Base-by-base conservation (phyloP, 2,888 invertebrate species). In the Xylota segnis region DNA sequence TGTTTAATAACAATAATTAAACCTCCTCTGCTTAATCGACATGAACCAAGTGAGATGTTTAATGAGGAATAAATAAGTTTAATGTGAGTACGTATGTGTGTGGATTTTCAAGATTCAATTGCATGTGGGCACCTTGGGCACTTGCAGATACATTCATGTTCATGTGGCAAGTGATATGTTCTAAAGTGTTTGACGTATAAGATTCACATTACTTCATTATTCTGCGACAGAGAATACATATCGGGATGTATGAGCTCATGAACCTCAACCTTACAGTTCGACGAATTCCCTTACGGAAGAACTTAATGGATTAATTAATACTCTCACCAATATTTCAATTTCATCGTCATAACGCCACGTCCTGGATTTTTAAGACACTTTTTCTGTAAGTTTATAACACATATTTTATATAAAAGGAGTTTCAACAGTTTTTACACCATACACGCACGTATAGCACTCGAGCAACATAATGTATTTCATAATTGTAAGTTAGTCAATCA, bases 41-140 rank as follows among this genome's bases (percentile, higher is more conserved):
- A 5, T 18, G 18, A 45, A 45, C 32, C 10, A 37, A 16, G 58
- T 34, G 52, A 70, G 29, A n/a, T 54, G 54, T 18, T 37, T 56
- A 56, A 29, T 29, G 34, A 56, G 56, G 3, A 27, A 27, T 12
- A 27, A 29, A 66, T 7, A 40, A 52, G 7, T 50, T 66, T 23
- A 3, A 6, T 18, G 32, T 56, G 32, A 32, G 4, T 23, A 23
- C 23, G 23, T n/a, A 56, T n/a, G 10, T 27, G 16, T n/a, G 10
- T 27, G 16, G 6, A 32, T 32, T 56, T 56, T 34, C 0, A 7
- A 56, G 34, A 16, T 50, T 23, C 50, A 18, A 50, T 50, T 50
- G 40, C 40, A 34, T n/a, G 23, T 23, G 1, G 23, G 23, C 23
- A 23, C 3, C 23, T 23, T 23, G 23, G 23, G 23, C 23, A 23